A percentile compares a stretch with the other conserved stretches of the same genome.
Evolutionary conservation across 2,797 vertebrate species (phyloP).

Genomic region (Rachycentron canadum): DNA sequence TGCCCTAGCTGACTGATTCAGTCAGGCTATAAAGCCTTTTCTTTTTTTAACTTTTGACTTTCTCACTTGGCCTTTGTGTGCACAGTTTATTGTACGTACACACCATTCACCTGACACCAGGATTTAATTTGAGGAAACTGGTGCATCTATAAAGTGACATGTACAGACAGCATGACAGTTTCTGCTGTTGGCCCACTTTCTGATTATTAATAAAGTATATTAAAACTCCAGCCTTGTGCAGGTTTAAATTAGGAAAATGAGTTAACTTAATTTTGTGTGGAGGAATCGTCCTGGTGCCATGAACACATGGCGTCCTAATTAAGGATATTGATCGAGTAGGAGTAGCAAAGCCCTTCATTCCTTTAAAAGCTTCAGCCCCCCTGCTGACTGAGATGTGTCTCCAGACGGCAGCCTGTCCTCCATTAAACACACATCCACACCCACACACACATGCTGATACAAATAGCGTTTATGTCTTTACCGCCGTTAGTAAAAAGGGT

Average conservation of each 20-base stretch:
- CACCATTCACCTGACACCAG: background rate
- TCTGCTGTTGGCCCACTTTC: background rate
- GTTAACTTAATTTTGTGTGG: slow-evolving; percentile 13
- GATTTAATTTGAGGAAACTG: background rate
- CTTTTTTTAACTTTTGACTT: background rate
- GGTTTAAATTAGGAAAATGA: slow-evolving; percentile 12
- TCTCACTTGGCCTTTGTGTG: background rate
- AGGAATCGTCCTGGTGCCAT: slow-evolving; percentile 22
- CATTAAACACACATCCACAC: slow-evolving; percentile 21
- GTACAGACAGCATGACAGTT: background rate
- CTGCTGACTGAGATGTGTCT: slow-evolving; percentile 57
- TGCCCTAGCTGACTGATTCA: background rate
- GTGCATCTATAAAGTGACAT: background rate
- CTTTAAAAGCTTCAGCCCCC: slow-evolving; percentile 63
- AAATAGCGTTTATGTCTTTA: background rate
- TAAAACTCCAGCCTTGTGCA: background rate
- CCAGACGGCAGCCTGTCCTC: slow-evolving; percentile 67
- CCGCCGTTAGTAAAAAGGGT: background rate
- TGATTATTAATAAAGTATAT: background rate
- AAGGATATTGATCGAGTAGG: slow-evolving; percentile 55
- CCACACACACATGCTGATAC: background rate
- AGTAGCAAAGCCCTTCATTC: slow-evolving; percentile 65
- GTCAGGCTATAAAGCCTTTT: background rate
- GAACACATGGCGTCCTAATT: slow-evolving; percentile 69
- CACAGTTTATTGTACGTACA: background rate